Conservation (phyloP, 2,113 vertebrate species). For the Pseudorhombus dupliciocellatus region DNA sequence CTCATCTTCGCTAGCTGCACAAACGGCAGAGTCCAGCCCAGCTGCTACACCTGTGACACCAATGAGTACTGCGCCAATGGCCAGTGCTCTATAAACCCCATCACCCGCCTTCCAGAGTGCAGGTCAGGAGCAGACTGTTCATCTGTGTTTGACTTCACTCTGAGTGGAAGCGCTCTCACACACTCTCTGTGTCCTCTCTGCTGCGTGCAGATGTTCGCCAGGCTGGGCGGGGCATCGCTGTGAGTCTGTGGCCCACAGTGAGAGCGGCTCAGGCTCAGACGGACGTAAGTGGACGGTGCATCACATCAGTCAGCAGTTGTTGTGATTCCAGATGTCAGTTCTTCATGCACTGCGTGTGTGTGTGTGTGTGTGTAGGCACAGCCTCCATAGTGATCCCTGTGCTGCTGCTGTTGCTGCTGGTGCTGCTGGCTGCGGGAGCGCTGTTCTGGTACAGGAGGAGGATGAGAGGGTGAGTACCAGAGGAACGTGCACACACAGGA, state of each 20-base stretch:
- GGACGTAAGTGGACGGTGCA: constrained; percentile 58
- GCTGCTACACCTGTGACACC: constrained; percentile 89
- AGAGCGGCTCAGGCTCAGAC: constrained; percentile 14
- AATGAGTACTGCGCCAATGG: constrained; percentile 90
- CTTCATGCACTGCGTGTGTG: neutral
- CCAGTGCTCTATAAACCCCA: constrained; percentile 86
- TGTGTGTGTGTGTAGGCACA: constrained; percentile 78
- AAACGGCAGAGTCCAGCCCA: constrained; percentile 84
- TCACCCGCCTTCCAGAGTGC: constrained; percentile 87
- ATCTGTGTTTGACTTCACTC: neutral
- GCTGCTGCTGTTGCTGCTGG: constrained; percentile 84
- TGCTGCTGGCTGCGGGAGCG: constrained; percentile 82
- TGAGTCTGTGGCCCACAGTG: constrained; percentile 40
- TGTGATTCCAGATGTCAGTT: too few relatives aligned
- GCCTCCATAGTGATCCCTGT: constrained; percentile 89
- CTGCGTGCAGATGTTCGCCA: constrained; percentile 66
- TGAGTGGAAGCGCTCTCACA: neutral
- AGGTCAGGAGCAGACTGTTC: constrained; percentile 77
- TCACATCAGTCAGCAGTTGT: neutral
- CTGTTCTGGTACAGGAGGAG: constrained; percentile 92
- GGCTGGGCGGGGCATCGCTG: constrained; percentile 77
- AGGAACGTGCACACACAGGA: neutral
- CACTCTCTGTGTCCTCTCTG: neutral
- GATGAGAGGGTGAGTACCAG: constrained; percentile 89
- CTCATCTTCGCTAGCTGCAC: constrained; percentile 76